Evolutionary conservation across 2,888 invertebrate genomes (phyloP).

Genomic region (Drosophila cognata): DNA sequence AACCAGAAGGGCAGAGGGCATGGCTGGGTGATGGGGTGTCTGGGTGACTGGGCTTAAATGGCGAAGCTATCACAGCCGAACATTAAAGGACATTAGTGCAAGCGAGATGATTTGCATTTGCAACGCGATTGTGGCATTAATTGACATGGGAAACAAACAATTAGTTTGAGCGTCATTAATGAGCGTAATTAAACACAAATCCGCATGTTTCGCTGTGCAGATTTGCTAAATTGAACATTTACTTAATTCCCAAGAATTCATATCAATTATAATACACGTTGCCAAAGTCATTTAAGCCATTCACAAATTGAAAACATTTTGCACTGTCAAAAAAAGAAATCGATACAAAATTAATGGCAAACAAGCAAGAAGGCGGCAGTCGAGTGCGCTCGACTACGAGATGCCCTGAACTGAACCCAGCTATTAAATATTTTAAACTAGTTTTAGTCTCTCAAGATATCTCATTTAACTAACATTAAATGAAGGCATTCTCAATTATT

Average conservation of each 20-base stretch:
- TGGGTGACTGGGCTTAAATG: conserved; percentile 54
- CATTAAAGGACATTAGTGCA: conserved; percentile 48
- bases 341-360: conserved; percentile 17
- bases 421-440: neutral
- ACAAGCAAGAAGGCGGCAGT: neutral
- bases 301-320: conserved; percentile 22
- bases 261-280: neutral
- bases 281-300: conserved; percentile 12
- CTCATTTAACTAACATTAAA: no score
- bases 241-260: conserved; percentile 2
- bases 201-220: neutral
- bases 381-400: neutral
- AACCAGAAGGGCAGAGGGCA: conserved; percentile 52
- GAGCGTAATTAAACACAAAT: neutral
- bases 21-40: conserved; percentile 54
- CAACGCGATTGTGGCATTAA: conserved; percentile 35
- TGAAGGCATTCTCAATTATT: neutral
- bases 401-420: neutral
- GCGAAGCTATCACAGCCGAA: conserved; percentile 46
- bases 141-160: conserved; percentile 41
- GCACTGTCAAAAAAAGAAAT: neutral
- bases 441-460: neutral
- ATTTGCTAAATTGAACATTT: neutral
- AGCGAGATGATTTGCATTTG: conserved; percentile 49
- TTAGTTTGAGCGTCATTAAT: conserved; percentile 30